phyloP scores from a whole-genome alignment of 2,113 vertebrate species.

The Lethenteron camtschaticum region DNA sequence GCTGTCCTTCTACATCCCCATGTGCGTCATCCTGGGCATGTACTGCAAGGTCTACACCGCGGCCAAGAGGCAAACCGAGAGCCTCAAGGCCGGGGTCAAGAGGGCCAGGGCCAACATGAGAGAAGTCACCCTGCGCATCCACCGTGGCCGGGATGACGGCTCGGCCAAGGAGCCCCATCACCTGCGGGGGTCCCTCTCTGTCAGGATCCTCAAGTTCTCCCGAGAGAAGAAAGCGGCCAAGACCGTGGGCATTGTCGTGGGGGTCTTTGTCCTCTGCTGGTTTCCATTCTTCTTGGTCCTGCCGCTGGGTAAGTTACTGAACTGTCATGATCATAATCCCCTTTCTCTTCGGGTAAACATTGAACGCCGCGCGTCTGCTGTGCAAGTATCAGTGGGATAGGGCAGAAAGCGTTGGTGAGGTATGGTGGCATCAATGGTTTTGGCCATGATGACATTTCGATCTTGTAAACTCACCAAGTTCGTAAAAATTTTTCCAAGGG shows the following conservation, averaged over 20 bases:
- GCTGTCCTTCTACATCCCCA: conserved; percentile 85
- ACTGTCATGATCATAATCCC: too few relatives aligned
- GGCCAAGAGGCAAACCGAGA: conserved; percentile 81
- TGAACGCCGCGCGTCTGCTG: too few relatives aligned
- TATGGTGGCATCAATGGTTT: too few relatives aligned
- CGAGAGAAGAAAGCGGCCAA: conserved; percentile 87
- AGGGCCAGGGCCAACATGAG: conserved; percentile 69
- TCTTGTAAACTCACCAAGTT: too few relatives aligned
- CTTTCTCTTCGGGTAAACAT: too few relatives aligned
- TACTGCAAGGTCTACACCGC: conserved; percentile 81
- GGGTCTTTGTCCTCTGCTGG: conserved; percentile 83
- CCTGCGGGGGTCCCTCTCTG: conserved; percentile 51
- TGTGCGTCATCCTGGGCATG: conserved; percentile 73
- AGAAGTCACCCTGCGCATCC: conserved; percentile 74
- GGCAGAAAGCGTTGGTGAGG: too few relatives aligned
- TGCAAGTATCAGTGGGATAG: too few relatives aligned
- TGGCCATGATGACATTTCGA: too few relatives aligned
- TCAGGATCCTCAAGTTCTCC: conserved; percentile 76
- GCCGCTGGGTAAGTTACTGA: conserved; percentile 45
- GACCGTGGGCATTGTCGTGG: conserved; percentile 72
- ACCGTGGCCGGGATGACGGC: conserved; percentile 48
- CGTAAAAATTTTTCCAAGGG: too few relatives aligned
- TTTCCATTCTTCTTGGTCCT: conserved; percentile 75
- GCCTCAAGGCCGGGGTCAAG: conserved; percentile 82
- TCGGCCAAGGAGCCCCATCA: conserved; percentile 40